Conservation (phyloP, 2,888 invertebrate genomes). For the Poecilobothrus nobilitatus region DNA sequence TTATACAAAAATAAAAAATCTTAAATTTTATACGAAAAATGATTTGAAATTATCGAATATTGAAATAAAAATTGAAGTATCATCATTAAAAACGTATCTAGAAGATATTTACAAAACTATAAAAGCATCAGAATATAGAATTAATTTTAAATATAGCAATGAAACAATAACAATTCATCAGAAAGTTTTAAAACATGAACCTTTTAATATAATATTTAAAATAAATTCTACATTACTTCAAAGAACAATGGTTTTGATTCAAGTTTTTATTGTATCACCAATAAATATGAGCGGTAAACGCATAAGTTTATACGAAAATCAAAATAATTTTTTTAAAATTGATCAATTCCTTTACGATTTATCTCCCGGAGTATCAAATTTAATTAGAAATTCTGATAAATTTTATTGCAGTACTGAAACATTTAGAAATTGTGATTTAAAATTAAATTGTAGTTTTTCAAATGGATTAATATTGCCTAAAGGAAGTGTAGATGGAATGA, state of each 20-base stretch:
- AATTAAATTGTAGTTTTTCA: background rate
- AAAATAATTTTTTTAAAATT: conserved; percentile 53
- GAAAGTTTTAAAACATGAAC: background rate
- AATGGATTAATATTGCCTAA: background rate
- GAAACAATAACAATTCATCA: background rate
- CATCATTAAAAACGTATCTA: background rate
- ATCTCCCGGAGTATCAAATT: conserved; percentile 28
- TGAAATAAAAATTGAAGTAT: background rate
- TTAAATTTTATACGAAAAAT: background rate
- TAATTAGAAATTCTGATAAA: background rate
- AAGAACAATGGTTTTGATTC: background rate
- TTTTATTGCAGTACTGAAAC: background rate
- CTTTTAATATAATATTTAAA: background rate
- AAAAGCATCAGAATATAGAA: background rate
- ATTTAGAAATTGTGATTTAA: background rate
- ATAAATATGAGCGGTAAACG: conserved; percentile 31
- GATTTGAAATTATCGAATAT: background rate
- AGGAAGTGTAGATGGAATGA: background rate
- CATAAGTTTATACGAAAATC: conserved; percentile 47
- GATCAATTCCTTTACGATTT: conserved; percentile 47
- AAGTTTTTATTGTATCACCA: background rate
- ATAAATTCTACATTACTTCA: background rate
- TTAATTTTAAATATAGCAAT: background rate
- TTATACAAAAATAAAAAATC: background rate
- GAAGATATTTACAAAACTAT: background rate